Base-by-base conservation (phyloP, 2,888 invertebrate species). In the Drosophila silvestris region DNA sequence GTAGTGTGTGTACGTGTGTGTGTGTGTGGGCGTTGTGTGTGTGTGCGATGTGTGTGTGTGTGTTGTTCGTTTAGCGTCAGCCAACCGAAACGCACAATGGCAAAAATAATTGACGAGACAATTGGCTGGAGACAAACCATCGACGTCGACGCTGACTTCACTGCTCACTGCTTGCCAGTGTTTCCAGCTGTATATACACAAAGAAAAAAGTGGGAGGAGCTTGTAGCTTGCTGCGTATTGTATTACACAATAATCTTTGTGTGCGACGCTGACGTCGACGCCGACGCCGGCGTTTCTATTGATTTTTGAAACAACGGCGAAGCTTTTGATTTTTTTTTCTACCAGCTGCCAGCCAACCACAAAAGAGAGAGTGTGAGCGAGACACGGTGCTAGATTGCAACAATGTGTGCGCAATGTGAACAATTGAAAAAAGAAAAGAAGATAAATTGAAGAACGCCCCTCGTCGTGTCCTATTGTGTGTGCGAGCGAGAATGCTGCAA, bases 41-140 rank as follows among this genome's bases (percentile, higher is more conserved):
- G 14, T 37, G n/a, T 41, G 26, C 50, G 22, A 50, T 63, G 14
- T 32, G 37, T 30, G 52, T 53, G 9, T 37, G n/a, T 41, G 26
- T 56, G 22, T 56, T 69, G 19, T 28, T 47, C 53, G 41, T 50
- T 57, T 51, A 41, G 52, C 60, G 57, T 64, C 73, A 63, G 61
- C 89, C 87, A 85, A 89, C 89, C 81, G 81, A 77, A 86, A 79
- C 81, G 52, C 68, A 85, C 86, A 85, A 83, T 80, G 59, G 62
- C 53, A 84, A 84, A 81, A 82, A 81, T 75, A 84, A 77, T 84
- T 82, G 87, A 70, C 63, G 68, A 91, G 83, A 91, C 90, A 90
- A 91, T 90, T 90, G 90, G 91, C 83, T 77, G 85, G 85, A 87
- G 72, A 81, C 83, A 79, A 84, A 67, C 80, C 74, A 66, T 66